Conservation (phyloP, 1,140 invertebrate species). For the Ylistrum balloti region DNA sequence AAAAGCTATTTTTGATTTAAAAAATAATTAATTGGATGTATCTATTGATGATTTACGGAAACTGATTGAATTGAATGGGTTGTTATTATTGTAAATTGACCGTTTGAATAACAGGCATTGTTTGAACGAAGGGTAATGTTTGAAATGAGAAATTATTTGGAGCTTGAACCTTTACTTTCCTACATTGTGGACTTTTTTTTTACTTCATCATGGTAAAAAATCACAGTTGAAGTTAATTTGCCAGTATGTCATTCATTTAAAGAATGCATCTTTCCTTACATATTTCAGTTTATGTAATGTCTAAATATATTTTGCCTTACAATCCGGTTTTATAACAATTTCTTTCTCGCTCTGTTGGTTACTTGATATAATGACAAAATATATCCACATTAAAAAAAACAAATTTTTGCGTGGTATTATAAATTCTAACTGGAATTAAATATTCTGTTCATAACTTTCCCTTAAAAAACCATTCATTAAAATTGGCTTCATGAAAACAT, state of each 20-base stretch:
- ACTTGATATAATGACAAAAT: background rate
- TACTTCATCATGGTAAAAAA: too few relatives aligned
- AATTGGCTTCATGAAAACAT: background rate
- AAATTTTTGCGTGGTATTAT: background rate
- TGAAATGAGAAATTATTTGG: too few relatives aligned
- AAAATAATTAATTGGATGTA: too few relatives aligned
- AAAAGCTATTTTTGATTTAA: too few relatives aligned
- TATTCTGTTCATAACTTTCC: background rate
- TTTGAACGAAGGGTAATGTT: too few relatives aligned
- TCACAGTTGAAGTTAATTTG: too few relatives aligned
- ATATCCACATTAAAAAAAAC: background rate
- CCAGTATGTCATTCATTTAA: background rate
- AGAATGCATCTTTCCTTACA: background rate
- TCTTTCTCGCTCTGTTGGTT: background rate
- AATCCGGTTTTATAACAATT: background rate
- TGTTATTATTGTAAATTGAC: too few relatives aligned
- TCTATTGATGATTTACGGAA: too few relatives aligned
- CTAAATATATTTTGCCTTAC: background rate
- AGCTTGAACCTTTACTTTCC: too few relatives aligned
- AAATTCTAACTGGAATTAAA: background rate
- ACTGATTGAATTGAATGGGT: too few relatives aligned
- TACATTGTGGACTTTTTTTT: too few relatives aligned
- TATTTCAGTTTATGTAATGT: background rate
- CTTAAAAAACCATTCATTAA: background rate
- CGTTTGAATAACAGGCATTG: too few relatives aligned